Evolutionary conservation across 2,888 invertebrate genomes (phyloP), one percentile per base, ranked within the genome.

Genomic region (Tribolium freemani): DNA sequence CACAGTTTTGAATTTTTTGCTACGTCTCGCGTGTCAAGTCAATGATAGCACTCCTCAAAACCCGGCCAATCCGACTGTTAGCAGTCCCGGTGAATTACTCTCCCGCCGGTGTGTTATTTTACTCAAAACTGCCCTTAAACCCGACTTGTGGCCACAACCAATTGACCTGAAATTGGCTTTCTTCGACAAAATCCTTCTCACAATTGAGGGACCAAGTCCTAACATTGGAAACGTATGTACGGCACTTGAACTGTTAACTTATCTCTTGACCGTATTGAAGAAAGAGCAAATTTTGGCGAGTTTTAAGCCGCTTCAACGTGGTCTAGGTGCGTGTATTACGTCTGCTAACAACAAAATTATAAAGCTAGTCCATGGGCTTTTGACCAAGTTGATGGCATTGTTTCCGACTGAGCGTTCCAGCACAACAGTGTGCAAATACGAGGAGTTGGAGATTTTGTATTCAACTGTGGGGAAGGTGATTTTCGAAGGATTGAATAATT

Each of bases 111-210:
- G 98, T 86, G 95, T 98, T 1, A 88, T 93, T 69, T 88, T 99
- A 45, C 88, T 99, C 10, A 95, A 96, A 86, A 93, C 93, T 63
- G 97, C 97, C 0, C 90, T 99, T 79, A 95, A 96, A 80, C 95
- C 97, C 0, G 97, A 97, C 79, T 93, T 98, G 9, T 98, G 98
- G 97, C 93, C 96, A 0, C 96, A 96, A 72, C 93, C 93, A 1
- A 94, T 95, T 77, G 98, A 98, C 79, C 90, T 98, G 5, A 97
- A 97, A 86, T 88, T 98, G 0, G 91, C 90, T 0, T 98, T 97
- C 93, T 90, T 97, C 63, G 96, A 98, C 82, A 98, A 98, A 87
- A 93, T 95, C 1, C 88, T 91, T 73, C 85, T 88, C 56, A 90
- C 90, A 31, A 90, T 92, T 0, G 92, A 93, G 61, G 88, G 88